Base-by-base conservation (phyloP, 1,140 invertebrate species). In the Globodera rostochiensis region DNA sequence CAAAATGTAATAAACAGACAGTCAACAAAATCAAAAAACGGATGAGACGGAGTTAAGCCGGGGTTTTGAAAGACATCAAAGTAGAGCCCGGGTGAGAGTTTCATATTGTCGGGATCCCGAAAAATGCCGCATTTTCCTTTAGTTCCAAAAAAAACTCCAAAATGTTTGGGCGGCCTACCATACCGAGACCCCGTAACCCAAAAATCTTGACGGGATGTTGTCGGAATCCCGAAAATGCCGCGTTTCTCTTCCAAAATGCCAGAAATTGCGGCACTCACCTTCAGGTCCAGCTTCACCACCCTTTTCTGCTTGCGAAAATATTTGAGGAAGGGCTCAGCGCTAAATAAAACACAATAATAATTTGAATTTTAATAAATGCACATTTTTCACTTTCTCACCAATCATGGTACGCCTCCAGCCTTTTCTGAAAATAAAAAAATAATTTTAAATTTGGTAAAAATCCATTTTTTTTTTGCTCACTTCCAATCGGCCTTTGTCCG, bases 401-500 rank as follows among this genome's bases (percentile, higher is more conserved):
- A 57, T 71, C 73, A 73, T 87, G 84, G 73, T 74, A 87, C 11
- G 82, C 74, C 47, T 88, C 86, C 36, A 87, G 70, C 36, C 86
- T 77, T 83, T 84, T 86, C 86, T 86, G 57, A 78, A 81, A 46
- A 80, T 9, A 57, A 47, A 64, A 15, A 25, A 19, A 46, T n/a
- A 50, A 57, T 9, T 36, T 81, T 36, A 64, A 73, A 70, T 79
- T 21, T 25, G 25, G 25, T 25, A 25, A 25, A 25, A 25, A 25
- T 25, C 25, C 13, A 82, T 11, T 47, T 60, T 13, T 60, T 13
- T 74, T 15, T 70, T 25, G 13, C 19, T 70, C 8, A 86, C 85
- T 77, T 87, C 86, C 69, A 87, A 57, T 71, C 87, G 76, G 11
- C 86, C 86, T 70, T 87, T 87, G 47, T 87, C 86, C 19, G 86